A percentile compares a stretch with the other conserved stretches of the same genome.
Evolutionary conservation across 2,797 vertebrate genomes (phyloP).

Genomic region (Eremophila alpestris): DNA sequence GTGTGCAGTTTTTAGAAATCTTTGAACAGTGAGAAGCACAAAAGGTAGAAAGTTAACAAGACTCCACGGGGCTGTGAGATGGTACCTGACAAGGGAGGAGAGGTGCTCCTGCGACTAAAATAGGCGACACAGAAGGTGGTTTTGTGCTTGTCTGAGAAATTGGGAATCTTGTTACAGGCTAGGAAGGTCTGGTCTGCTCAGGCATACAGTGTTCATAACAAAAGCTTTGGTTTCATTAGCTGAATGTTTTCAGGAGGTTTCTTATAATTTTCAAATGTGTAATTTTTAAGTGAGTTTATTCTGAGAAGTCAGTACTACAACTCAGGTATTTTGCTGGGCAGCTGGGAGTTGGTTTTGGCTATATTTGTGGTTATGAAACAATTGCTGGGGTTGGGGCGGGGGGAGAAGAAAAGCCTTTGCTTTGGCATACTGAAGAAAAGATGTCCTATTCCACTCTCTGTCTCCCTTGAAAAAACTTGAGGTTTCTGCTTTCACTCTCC

Average conservation of each 20-base stretch:
- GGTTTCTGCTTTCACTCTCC: conserved; percentile 30
- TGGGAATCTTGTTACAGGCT: conserved; percentile 2
- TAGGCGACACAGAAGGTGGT: neutral
- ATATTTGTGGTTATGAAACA: neutral
- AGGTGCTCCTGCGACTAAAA: neutral
- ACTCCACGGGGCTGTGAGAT: conserved; percentile 33
- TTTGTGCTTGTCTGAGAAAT: neutral
- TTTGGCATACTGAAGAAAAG: neutral
- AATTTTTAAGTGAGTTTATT: neutral
- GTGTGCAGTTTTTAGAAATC: conserved; percentile 45
- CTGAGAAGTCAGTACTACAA: neutral
- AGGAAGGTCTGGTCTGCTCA: neutral
- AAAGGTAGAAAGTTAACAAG: conserved; percentile 63
- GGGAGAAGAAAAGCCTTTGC: neutral
- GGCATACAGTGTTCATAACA: neutral
- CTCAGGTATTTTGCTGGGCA: neutral
- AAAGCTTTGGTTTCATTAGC: conserved; percentile 5
- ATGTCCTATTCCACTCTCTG: neutral
- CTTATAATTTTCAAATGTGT: neutral
- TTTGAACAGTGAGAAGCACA: conserved; percentile 40
- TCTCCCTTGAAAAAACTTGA: conserved; percentile 15
- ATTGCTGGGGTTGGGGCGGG: accelerated
- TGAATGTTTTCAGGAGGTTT: neutral
- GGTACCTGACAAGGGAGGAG: conserved; percentile 49
- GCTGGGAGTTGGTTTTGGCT: neutral